These are phyloP conservation scores for Pogonocichla stellata DNA, from an alignment of 2,113 vertebrate species.

Conservation along the genomic window DNA sequence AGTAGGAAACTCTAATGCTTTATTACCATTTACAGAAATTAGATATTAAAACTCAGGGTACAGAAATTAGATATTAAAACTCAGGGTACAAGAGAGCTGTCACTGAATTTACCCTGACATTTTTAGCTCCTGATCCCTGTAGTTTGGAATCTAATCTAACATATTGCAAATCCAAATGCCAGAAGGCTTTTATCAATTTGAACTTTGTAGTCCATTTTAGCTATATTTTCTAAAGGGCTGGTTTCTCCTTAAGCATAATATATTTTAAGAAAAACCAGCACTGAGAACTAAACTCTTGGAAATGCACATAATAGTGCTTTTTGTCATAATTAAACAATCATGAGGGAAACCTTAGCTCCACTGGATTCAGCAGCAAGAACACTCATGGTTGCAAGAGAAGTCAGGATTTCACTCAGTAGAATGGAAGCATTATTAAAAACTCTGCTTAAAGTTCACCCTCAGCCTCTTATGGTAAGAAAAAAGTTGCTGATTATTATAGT, in stretches of 20 bases:
- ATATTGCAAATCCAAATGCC: not conserved
- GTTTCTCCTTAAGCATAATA: not conserved
- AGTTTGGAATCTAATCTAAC: not conserved
- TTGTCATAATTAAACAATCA: not conserved
- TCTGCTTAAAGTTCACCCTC: not conserved
- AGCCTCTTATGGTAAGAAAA: not conserved
- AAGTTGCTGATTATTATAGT: not conserved
- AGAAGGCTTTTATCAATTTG: not conserved
- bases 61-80: not conserved
- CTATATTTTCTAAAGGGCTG: not conserved
- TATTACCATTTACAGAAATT: not conserved
- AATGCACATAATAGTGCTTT: not conserved
- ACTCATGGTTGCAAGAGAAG: not conserved
- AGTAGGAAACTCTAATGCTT: not conserved
- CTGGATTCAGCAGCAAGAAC: not conserved
- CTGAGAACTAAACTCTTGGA: not conserved
- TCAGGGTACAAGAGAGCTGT: not conserved
- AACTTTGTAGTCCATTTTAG: not conserved
- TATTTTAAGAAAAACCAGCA: not conserved
- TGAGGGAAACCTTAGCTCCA: not conserved
- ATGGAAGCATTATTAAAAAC: not conserved
- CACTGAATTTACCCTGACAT: not conserved
- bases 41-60: too few relatives aligned
- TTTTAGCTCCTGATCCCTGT: not conserved
- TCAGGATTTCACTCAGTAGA: not conserved